These are phyloP conservation scores for Lichenostomus cassidix DNA, from an alignment of 2,113 vertebrate genomes.

Conservation along the genomic window DNA sequence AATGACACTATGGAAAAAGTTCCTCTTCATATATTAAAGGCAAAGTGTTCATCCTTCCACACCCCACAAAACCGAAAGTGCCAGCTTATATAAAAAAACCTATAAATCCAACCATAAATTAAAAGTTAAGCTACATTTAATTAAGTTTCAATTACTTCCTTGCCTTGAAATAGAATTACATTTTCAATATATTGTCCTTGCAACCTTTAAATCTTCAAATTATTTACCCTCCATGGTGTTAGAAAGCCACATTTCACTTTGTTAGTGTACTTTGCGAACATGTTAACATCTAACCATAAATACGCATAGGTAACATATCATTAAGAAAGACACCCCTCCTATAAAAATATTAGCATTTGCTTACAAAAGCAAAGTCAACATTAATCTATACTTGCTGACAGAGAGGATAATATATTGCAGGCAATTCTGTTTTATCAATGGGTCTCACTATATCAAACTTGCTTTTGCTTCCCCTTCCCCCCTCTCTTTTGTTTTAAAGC, in stretches of 20 bases:
- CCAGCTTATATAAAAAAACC: neutral
- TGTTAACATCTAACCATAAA: slow-evolving; percentile 34
- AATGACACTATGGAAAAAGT: neutral
- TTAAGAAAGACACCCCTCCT: neutral
- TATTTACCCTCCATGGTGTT: neutral
- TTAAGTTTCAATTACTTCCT: slow-evolving; percentile 32
- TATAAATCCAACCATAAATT: neutral
- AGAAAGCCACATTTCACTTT: slow-evolving; percentile 15
- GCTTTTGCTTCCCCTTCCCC: neutral
- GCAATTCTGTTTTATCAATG: neutral
- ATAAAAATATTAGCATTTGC: neutral
- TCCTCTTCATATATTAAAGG: neutral
- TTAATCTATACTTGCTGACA: slow-evolving; percentile 43
- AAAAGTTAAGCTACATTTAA: slow-evolving; percentile 8
- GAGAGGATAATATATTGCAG: slow-evolving; percentile 27
- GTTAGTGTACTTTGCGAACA: neutral
- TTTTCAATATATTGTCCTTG: neutral
- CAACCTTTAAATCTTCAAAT: neutral
- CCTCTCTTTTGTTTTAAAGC: neutral
- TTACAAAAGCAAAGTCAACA: slow-evolving; percentile 19
- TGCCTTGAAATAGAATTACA: neutral
- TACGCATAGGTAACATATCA: neutral
- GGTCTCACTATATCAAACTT: neutral
- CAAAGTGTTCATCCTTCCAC: neutral
- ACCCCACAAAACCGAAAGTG: neutral